These are phyloP conservation scores for Cosmopolites sordidus DNA, from an alignment of 2,888 invertebrate genomes.

Conservation along the genomic window DNA sequence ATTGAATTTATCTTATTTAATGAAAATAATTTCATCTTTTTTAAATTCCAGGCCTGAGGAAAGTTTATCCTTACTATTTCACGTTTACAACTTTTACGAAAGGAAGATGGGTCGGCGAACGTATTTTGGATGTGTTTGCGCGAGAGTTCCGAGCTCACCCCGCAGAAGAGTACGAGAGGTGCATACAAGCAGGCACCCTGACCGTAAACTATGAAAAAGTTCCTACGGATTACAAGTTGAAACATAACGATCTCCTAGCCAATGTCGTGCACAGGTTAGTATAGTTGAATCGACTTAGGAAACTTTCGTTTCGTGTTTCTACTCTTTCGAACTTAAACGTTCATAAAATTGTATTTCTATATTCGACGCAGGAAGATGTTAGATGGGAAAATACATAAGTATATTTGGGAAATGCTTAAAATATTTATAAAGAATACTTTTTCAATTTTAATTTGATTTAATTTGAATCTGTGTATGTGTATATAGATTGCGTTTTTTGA, in stretches of 20 bases:
- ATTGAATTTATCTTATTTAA: too few species aligned
- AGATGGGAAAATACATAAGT: too few species aligned
- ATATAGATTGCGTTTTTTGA: too few species aligned
- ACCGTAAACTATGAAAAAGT: slow-evolving; percentile 93
- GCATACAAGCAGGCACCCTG: slow-evolving; percentile 85
- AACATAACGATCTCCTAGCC: slow-evolving; percentile 88
- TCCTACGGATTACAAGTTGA: slow-evolving; percentile 83
- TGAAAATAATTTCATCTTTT: background rate
- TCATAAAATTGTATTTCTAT: too few species aligned
- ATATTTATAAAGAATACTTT: too few species aligned
- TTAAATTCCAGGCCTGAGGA: slow-evolving; percentile 72
- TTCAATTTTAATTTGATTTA: too few species aligned
- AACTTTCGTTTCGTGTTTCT: too few species aligned
- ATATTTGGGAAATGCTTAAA: too few species aligned
- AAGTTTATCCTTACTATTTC: slow-evolving; percentile 96
- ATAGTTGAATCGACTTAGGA: too few species aligned
- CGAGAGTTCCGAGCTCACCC: slow-evolving; percentile 93
- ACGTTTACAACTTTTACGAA: slow-evolving; percentile 95
- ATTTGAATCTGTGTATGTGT: too few species aligned
- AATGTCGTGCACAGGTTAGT: slow-evolving; percentile 90
- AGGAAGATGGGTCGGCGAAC: slow-evolving; percentile 93
- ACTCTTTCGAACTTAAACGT: too few species aligned
- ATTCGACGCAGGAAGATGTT: too few species aligned
- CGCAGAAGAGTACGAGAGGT: slow-evolving; percentile 86
- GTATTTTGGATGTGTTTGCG: slow-evolving; percentile 87